Conservation (phyloP, 2,113 vertebrate species). For the Gambusia affinis region DNA sequence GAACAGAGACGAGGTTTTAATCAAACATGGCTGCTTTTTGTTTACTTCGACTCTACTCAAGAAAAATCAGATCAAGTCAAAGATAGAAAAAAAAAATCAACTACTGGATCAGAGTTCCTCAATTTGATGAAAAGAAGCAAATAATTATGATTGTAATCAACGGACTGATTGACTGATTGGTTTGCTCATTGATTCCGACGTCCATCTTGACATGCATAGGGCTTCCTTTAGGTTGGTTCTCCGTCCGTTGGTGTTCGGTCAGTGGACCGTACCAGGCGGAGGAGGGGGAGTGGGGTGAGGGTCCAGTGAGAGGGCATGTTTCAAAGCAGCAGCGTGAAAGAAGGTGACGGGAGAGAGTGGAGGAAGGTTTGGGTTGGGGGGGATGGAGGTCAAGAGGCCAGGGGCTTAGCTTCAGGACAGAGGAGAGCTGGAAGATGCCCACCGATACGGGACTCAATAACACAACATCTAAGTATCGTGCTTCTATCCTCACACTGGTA, state of each 20-base stretch:
- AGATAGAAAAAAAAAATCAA: conserved; percentile 7
- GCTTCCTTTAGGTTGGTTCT: conserved; percentile 50
- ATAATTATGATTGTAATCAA: conserved; percentile 70
- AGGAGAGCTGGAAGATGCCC: conserved; percentile 70
- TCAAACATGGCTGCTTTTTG: conserved; percentile 75
- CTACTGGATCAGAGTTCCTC: conserved; percentile 42
- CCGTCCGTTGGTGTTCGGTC: conserved; percentile 23
- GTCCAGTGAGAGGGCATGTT: conserved; percentile 55
- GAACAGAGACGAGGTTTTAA: conserved; percentile 86
- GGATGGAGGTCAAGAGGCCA: conserved; percentile 27
- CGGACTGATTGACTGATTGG: conserved; percentile 48
- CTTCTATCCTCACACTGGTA: background rate
- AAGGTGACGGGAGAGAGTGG: conserved; percentile 31
- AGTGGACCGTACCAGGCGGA: conserved; percentile 33
- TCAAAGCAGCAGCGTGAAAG: conserved; percentile 65
- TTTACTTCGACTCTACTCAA: conserved; percentile 63
- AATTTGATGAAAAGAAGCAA: conserved; percentile 57
- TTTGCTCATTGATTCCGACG: conserved; percentile 69
- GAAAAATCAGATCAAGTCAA: conserved; percentile 18
- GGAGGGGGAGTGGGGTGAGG: conserved; percentile 6
- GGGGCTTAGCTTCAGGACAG: conserved; percentile 64
- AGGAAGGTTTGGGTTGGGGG: conserved; percentile 12
- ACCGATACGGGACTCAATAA: conserved; percentile 4
- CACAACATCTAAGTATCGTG: background rate
- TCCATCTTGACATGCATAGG: conserved; percentile 64